Conservation (phyloP, 2,113 vertebrate genomes). For the Morphnarchus princeps region DNA sequence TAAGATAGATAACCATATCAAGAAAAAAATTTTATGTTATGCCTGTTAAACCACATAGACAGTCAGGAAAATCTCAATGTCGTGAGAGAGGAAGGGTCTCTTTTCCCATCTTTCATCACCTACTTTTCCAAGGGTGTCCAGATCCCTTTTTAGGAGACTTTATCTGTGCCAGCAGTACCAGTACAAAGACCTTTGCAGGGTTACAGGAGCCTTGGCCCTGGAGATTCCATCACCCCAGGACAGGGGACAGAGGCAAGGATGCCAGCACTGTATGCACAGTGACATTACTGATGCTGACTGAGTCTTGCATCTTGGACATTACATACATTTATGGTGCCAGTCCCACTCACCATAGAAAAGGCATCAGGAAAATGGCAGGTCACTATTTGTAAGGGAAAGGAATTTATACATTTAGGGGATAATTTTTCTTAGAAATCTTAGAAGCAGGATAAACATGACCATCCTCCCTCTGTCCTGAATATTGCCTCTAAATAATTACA, state of each 20-base stretch:
- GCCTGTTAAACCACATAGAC: rapidly evolving
- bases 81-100: background rate
- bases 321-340: background rate
- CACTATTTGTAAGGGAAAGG: background rate
- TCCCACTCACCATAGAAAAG: background rate
- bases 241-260: background rate
- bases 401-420: background rate
- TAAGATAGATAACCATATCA: background rate
- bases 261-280: background rate
- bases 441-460: background rate
- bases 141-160: background rate
- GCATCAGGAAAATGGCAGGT: background rate
- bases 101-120: background rate
- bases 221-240: too few species aligned
- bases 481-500: background rate
- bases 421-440: background rate
- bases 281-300: background rate
- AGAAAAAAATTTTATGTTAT: background rate
- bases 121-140: background rate
- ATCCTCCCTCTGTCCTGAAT: background rate
- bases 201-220: background rate
- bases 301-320: background rate
- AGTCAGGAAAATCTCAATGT: background rate
- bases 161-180: background rate
- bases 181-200: background rate